Evolutionary conservation across 2,113 vertebrate genomes (phyloP).

Genomic region (Copsychus sechellarum): DNA sequence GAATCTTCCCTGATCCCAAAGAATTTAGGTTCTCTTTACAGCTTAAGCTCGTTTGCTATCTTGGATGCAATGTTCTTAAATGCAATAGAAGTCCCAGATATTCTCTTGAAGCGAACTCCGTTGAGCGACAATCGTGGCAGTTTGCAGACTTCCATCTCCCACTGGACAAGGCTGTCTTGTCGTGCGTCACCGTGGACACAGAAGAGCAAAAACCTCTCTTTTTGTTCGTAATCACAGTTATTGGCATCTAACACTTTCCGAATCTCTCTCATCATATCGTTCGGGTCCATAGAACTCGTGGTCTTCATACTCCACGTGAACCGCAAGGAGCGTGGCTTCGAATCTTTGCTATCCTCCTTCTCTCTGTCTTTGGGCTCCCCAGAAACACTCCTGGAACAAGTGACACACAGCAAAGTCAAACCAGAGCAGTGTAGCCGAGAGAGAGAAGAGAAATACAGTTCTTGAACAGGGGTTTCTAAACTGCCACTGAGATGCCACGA

Average conservation of each 20-base stretch:
- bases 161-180: slow-evolving; percentile 94
- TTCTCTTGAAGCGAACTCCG: slow-evolving; percentile 95
- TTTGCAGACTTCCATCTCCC: slow-evolving; percentile 99
- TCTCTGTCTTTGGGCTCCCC: slow-evolving; percentile 85
- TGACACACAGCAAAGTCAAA: not conserved
- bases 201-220: slow-evolving; percentile 97
- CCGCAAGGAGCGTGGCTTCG: slow-evolving; percentile 92
- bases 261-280: slow-evolving; percentile 98
- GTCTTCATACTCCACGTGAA: slow-evolving; percentile 99
- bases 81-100: slow-evolving; percentile 96
- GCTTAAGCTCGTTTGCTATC: slow-evolving; percentile 97
- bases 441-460: not conserved
- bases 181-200: slow-evolving; percentile 94
- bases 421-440: not conserved
- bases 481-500: not conserved
- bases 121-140: slow-evolving; percentile 93
- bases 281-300: slow-evolving; percentile 96
- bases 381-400: slow-evolving; percentile 79
- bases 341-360: slow-evolving; percentile 90
- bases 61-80: slow-evolving; percentile 99
- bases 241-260: slow-evolving; percentile 95
- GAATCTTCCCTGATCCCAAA: slow-evolving; percentile 81
- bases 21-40: slow-evolving; percentile 77
- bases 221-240: slow-evolving; percentile 97
- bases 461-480: slow-evolving; percentile 48